Base-by-base conservation (phyloP, 2,113 vertebrate genomes). In the Ardeotis arabs region DNA sequence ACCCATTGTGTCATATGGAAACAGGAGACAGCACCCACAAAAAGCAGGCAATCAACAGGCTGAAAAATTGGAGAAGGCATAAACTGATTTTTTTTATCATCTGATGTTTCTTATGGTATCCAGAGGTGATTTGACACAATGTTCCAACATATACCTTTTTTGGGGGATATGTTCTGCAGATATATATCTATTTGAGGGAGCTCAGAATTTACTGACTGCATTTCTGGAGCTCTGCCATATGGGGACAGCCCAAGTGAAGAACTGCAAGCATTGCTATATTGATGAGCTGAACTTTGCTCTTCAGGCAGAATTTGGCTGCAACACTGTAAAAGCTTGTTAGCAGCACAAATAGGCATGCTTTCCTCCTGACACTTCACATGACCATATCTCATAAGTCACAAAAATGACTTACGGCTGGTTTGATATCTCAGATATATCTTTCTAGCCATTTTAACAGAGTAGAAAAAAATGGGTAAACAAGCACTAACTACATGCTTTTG, bases 261-360 rank as follows among this genome's bases (percentile, higher is more conserved):
- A 83, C 47, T 87, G 35, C 53, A 87, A 17, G 21, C 35, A 39
- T 20, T 0, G 0, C 44, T 49, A 3, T 4, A 62, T 1, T 14
- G 10, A 52, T 52, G n/a, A 62, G 60, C 37, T 77, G 52, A 90
- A 90, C 64, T 74, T 58, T 16, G 28, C 50, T 91, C 60, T 90
- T 70, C 37, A 67, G 64, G 68, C 29, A 96, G 62, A 84, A 81
- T 39, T 39, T 69, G 66, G 45, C 39, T 53, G 35, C 47, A 81
- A 21, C 23, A 27, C 37, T n/a, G 45, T 58, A 66, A 89, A 80
- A 81, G 28, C n/a, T 27, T 52, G 47, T 67, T 21, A 81, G 53
- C n/a, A 77, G 73, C 78, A 76, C 53, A 53, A 47, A 74, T 0
- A 67, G 74, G 83, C 14, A 45, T 4, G 27, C 27, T 88, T 67